These are phyloP conservation scores for Triplophysa dalaica DNA, from an alignment of 2,113 vertebrate genomes.

Conservation along the genomic window DNA sequence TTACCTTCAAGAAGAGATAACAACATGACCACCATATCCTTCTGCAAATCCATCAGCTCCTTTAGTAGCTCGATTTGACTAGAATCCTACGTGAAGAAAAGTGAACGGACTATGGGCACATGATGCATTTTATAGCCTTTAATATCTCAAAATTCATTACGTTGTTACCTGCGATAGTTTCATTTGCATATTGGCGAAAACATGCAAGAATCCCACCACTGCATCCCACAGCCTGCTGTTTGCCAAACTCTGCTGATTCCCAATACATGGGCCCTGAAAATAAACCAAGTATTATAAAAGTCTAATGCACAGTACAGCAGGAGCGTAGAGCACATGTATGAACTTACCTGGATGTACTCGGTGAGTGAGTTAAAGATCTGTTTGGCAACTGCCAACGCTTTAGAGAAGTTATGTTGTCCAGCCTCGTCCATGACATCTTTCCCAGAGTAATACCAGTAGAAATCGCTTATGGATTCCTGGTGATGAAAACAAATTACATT, in stretches of 20 bases:
- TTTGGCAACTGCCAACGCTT: slow-evolving; percentile 91
- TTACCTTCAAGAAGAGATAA: slow-evolving; percentile 96
- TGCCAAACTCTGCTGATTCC: slow-evolving; percentile 97
- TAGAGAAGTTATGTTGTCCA: slow-evolving; percentile 94
- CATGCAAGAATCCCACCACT: slow-evolving; percentile 95
- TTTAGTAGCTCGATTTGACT: slow-evolving; percentile 96
- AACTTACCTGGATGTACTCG: slow-evolving; percentile 83
- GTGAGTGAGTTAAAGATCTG: slow-evolving; percentile 99
- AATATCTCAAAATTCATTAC: not conserved
- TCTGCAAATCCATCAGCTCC: slow-evolving; percentile 93
- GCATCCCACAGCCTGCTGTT: slow-evolving; percentile 98
- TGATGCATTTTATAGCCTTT: not conserved
- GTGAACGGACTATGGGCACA: not conserved
- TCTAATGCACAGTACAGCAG: not conserved
- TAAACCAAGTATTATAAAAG: not conserved
- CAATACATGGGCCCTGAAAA: slow-evolving; percentile 89
- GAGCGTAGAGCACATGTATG: not conserved
- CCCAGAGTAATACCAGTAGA: slow-evolving; percentile 99
- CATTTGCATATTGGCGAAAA: slow-evolving; percentile 99
- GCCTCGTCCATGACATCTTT: slow-evolving; percentile 95
- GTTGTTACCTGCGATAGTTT: slow-evolving; percentile 94
- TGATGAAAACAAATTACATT: slow-evolving; percentile 37
- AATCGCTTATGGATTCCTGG: slow-evolving; percentile 98
- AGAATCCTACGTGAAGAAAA: slow-evolving; percentile 79
- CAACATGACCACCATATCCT: slow-evolving; percentile 98